Evolutionary conservation across 2,888 invertebrate species (phyloP).

Genomic region (Meloe dianella): DNA sequence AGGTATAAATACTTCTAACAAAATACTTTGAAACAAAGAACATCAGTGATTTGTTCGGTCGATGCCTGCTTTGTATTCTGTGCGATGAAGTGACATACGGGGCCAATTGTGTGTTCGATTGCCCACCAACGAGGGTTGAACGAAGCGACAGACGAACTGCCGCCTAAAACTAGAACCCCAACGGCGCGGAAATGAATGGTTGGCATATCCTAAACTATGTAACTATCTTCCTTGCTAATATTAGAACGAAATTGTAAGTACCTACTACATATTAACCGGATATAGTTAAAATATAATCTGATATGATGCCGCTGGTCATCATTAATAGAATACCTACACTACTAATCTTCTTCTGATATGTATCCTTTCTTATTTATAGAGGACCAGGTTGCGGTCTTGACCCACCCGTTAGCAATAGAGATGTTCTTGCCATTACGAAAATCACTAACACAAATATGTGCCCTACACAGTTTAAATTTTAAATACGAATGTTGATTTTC

Average conservation of each 20-base stretch:
- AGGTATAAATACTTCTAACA: constrained; percentile 43
- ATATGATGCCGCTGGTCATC: constrained; percentile 38
- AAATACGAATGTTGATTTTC: not conserved
- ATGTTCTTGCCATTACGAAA: not conserved
- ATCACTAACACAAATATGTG: not conserved
- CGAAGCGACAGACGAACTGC: constrained; percentile 38
- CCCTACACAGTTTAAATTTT: not conserved
- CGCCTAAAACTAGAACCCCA: constrained; percentile 34
- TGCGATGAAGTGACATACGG: constrained; percentile 52
- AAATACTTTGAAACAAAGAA: constrained; percentile 50
- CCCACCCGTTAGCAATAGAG: constrained; percentile 13
- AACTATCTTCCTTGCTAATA: constrained; percentile 40
- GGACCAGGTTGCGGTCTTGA: constrained; percentile 36
- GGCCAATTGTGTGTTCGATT: constrained; percentile 53
- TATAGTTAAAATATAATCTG: constrained; percentile 10
- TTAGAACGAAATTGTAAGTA: constrained; percentile 33
- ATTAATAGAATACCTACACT: constrained; percentile 48
- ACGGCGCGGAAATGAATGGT: constrained; percentile 36
- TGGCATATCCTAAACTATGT: constrained; percentile 41
- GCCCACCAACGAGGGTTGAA: constrained; percentile 47
- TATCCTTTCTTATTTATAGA: constrained; percentile 42
- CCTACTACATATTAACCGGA: constrained; percentile 33
- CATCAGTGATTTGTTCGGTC: constrained; percentile 47
- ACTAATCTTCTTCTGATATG: constrained; percentile 40
- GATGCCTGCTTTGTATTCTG: constrained; percentile 52